phyloP scores from a whole-genome alignment of 2,113 vertebrate species.

The Larimichthys crocea region DNA sequence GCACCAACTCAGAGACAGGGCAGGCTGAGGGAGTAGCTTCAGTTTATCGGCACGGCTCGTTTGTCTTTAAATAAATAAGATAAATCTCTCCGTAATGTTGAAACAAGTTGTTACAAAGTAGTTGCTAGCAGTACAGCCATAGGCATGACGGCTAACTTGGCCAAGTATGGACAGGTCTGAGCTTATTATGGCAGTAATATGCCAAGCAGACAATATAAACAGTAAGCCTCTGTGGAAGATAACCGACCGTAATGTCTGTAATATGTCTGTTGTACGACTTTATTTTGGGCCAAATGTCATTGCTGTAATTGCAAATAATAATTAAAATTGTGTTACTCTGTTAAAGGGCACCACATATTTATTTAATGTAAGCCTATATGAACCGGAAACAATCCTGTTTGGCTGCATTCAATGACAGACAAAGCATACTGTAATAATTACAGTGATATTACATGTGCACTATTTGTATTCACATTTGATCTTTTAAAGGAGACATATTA shows the following conservation, averaged over 20 bases:
- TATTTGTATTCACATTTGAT: neutral
- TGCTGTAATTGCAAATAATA: neutral
- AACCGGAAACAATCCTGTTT: too few species aligned
- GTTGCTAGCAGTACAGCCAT: constrained; percentile 23
- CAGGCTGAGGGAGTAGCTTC: neutral
- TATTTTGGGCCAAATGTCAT: neutral
- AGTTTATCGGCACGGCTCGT: neutral
- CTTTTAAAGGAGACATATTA: too few species aligned
- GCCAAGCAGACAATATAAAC: neutral
- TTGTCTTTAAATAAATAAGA: neutral
- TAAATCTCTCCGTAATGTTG: neutral
- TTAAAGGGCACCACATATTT: neutral
- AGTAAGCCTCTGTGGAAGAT: neutral
- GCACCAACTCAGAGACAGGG: neutral
- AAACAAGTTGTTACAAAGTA: constrained; percentile 31
- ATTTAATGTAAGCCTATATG: too few species aligned
- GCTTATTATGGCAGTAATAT: neutral
- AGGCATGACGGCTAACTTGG: constrained; percentile 1
- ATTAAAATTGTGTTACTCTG: neutral
- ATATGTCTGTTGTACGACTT: neutral
- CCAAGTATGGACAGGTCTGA: neutral
- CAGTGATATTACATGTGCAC: neutral
- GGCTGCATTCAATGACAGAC: neutral
- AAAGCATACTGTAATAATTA: neutral
- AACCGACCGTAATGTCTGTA: too few species aligned